Evolutionary conservation across 2,797 vertebrate species (phyloP), one percentile per base, ranked within the genome.

Genomic region (Platyrinchus mystaceus): DNA sequence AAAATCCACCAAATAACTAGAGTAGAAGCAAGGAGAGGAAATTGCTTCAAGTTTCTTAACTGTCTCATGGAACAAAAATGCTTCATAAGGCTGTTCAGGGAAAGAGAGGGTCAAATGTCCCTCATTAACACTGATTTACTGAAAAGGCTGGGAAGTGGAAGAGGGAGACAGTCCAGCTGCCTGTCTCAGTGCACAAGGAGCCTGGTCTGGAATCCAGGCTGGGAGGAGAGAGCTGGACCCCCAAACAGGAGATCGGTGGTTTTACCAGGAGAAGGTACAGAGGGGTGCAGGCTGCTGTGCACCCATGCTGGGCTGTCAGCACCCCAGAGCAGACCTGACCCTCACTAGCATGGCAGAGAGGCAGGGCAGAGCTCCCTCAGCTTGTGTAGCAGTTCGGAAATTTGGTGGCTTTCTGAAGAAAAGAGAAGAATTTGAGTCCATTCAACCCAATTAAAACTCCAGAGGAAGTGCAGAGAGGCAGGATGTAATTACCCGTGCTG

Each of bases 381-480:
- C 34, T 73, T 26, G 8, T 5, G 9, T 0, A 53, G 44, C 32
- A 18, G 34, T 60, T 43, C 20, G 44, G 67, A 78, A 84, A 78
- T 41, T 13, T 18, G 41, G n/a, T 19, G 37, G 14, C 30, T 91
- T 90, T 81, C 58, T 50, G 69, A 74, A 69, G 81, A 53, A 73
- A 76, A 87, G 68, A 67, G 44, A 37, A 88, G 74, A 66, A 90
- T 56, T 11, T 23, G 80, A 84, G 58, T 91, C 93, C 94, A 91
- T 96, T 95, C 94, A 96, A 97, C 90, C 88, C 92, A 93, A 95
- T 94, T 91, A 96, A 96, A 92, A 96, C 87, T 89, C 90, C 89
- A 84, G 75, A 93, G 94, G 95, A 97, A 96, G 90, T 52, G 63
- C 90, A 93, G 90, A 82, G 92, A 94, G 73, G 89, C 84, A 91